Evolutionary conservation across 1,140 invertebrate genomes (phyloP), one percentile per base, ranked within the genome.

Genomic region (Trypoxylus dichotomus): DNA sequence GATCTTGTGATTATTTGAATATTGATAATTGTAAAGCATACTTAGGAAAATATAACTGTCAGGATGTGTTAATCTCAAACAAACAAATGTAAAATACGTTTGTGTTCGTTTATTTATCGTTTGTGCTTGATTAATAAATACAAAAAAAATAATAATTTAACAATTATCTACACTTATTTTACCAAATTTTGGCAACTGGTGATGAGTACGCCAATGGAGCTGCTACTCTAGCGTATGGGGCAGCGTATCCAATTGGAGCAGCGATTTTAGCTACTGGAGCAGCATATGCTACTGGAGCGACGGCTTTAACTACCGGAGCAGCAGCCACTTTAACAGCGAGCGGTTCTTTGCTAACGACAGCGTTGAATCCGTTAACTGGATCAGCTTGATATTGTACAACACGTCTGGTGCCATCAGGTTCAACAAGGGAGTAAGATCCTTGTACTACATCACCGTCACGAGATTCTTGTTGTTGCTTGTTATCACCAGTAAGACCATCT

Each of bases 401-500:
- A 42, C 72, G 72, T 74, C 41, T 74, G 29, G 32, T 74, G 19
- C 72, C 72, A 27, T 74, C 72, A n/a, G 72, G 32, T 74, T 74
- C 72, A 25, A 74, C 41, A 11, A 74, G 41, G 41, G 83, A 88
- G 83, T 19, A 86, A 85, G 82, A 74, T 75, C 83, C 83, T 43
- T 83, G 76, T 27, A 82, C 80, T 27, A 79, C 81, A 71, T 83
- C 79, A 43, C 82, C 82, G 37, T 82, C 78, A 54, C 80, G 71
- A 13, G 75, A 24, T 79, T 90, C 89, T 43, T 87, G 83, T 79
- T 90, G 89, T 80, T 86, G 87, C 81, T 90, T 90, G 77, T 89
- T 85, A 82, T 90, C 90, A 10, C 88, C 88, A 27, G 89, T 90
- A 83, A 90, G 85, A 21, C 86, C 84, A 77, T 90, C 89, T 43